Evolutionary conservation across 2,888 invertebrate genomes (phyloP), one percentile per base, ranked within the genome.

Genomic region (Drosophila multiciliata): DNA sequence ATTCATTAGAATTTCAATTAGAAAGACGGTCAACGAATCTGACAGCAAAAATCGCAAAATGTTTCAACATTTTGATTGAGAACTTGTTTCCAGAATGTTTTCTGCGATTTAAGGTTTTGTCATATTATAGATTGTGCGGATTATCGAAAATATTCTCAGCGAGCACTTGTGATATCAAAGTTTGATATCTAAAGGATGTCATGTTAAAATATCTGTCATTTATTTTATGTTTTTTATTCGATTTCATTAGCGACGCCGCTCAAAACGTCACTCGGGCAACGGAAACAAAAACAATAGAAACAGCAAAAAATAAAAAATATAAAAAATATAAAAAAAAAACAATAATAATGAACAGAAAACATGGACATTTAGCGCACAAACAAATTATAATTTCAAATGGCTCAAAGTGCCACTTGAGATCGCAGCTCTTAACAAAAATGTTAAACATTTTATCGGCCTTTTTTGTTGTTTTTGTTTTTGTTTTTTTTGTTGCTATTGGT

Each of bases 321-420:
- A 5, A 29, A 5, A 29, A 29, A 52, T 29, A 29, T 6, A 5
- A 29, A 5, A 29, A 29, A 52, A 75, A 71, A 61, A 65, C 20
- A 69, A 69, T 63, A 66, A 63, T 63, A 69, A 71, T 61, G 64
- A 66, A 68, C 55, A 69, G 12, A 73, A 69, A 78, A 83, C 81
- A 84, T 87, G 82, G 78, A 65, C 82, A 83, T 83, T 82, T 82
- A 87, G 84, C 84, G 82, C 82, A 85, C 62, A 82, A 64, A 80
- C 82, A 89, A 86, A 89, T 89, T 88, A 87, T 90, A 90, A 90
- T 90, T 87, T 87, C 80, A 87, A 87, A 87, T 90, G 70, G 63
- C 73, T 60, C 66, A 79, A 90, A 87, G 90, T 90, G 87, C 82
- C 87, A 86, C 87, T 90, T 69, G 87, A 83, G 78, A 78, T 78